Evolutionary conservation across 2,888 invertebrate genomes (phyloP).

Genomic region (Calephelis perditalis): DNA sequence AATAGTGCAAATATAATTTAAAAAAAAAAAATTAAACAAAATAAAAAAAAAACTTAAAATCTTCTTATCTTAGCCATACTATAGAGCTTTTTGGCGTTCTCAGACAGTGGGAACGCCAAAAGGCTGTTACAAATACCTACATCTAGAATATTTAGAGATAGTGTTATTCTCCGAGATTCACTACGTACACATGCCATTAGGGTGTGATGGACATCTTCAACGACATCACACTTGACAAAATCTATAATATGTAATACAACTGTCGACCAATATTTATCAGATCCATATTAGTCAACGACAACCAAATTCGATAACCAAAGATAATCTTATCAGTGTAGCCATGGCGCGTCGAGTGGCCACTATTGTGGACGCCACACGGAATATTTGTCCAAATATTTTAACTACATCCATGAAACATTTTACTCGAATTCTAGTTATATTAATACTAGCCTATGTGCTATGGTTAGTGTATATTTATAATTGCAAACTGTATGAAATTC

Average conservation of each 20-base stretch:
- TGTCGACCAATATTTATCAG: neutral
- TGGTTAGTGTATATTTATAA: constrained; percentile 19
- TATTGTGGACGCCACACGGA: neutral
- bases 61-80: no score
- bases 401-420: constrained; percentile 1
- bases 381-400: constrained; percentile 1
- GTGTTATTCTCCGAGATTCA: no score
- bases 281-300: neutral
- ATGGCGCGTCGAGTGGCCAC: constrained; percentile 1
- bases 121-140: no score
- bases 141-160: no score
- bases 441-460: neutral
- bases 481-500: constrained; percentile 21
- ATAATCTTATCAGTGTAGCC: constrained; percentile 2
- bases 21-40: no score
- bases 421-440: neutral
- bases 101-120: no score
- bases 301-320: neutral
- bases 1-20: no score
- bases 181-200: no score
- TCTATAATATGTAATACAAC: no score
- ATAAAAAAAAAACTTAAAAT: neutral
- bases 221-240: no score
- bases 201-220: no score
- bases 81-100: no score